Base-by-base conservation (phyloP, 2,797 vertebrate genomes). In the Girardinus metallicus region DNA sequence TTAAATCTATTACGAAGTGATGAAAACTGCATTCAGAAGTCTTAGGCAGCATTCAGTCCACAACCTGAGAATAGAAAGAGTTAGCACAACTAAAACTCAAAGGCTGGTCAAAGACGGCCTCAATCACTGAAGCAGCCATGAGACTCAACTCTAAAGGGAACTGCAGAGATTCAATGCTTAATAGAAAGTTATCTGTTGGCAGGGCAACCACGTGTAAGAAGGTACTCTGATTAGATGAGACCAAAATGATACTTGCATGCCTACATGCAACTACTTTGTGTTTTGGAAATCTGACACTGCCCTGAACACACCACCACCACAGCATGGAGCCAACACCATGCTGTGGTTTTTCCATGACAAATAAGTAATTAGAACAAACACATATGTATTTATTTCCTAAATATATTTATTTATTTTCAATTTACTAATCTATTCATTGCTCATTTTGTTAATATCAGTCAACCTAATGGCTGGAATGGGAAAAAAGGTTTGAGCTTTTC, bases 401-500 rank as follows among this genome's bases (percentile, higher is more conserved):
- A 53, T 53, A 10, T 53, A 55, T 55, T 12, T n/a, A 55, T 55
- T 55, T n/a, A 55, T n/a, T n/a, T 55, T 55, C 11, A 55, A n/a
- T 55, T 55, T 55, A 11, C 53, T 29, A 26, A 29, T 55, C 9
- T 55, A n/a, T 55, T 55, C 13, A 12, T 55, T 55, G 53, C 16
- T 26, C 23, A 55, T n/a, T 55, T 55, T 55, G 26, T 26, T 12
- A n/a, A n/a, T 11, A 26, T 55, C 53, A 55, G 10, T 11, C 3
- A 9, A 26, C 11, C 23, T 26, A 55, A 60, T 31, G 12, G 13
- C 12, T 70, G 39, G 5, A 41, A 41, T 68, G 10, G 36, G 39
- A 68, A 26, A 7, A 41, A 41, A 1, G 5, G 43, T 43, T 76
- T 55, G 15, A 66, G 36, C 26, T 82, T 89, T 90, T 88, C 81